These are phyloP conservation scores for Apodemia zela DNA, from an alignment of 2,888 invertebrate species.

Conservation along the genomic window DNA sequence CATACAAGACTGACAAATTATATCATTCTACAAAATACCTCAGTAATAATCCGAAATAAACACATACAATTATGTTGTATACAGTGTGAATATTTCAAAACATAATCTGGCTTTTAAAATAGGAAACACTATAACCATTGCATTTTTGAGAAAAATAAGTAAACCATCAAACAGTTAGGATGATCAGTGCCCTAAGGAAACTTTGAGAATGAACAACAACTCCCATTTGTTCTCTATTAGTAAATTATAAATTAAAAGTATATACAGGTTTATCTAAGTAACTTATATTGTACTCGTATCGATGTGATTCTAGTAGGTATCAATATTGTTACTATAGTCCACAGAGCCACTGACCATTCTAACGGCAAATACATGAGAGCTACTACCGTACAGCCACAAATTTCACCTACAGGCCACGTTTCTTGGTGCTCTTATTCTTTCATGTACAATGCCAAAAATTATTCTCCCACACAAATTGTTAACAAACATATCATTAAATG, in stretches of 20 bases:
- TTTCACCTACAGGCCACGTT: constrained; percentile 32
- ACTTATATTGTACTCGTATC: constrained; percentile 23
- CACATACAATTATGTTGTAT: constrained; percentile 22
- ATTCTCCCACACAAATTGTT: not conserved
- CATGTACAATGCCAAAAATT: constrained; percentile 22
- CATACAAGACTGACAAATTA: constrained; percentile 40
- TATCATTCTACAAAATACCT: constrained; percentile 39
- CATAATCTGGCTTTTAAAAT: constrained; percentile 52
- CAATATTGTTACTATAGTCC: constrained; percentile 12
- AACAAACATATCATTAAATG: not conserved
- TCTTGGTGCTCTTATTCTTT: constrained; percentile 32
- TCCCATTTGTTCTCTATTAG: constrained; percentile 31
- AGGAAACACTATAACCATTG: constrained; percentile 52
- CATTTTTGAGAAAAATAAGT: constrained; percentile 52
- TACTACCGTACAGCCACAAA: constrained; percentile 46
- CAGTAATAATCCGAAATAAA: constrained; percentile 17
- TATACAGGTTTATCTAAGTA: constrained; percentile 19
- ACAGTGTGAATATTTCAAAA: constrained; percentile 39
- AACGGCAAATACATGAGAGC: constrained; percentile 56
- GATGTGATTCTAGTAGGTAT: constrained; percentile 30
- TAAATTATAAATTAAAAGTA: constrained; percentile 24
- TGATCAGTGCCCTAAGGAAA: constrained; percentile 39
- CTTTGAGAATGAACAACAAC: constrained; percentile 20
- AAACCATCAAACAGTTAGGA: constrained; percentile 47
- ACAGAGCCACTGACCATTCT: constrained; percentile 47